Evolutionary conservation across 2,797 vertebrate species (phyloP).

Genomic region (Vireo griseus): DNA sequence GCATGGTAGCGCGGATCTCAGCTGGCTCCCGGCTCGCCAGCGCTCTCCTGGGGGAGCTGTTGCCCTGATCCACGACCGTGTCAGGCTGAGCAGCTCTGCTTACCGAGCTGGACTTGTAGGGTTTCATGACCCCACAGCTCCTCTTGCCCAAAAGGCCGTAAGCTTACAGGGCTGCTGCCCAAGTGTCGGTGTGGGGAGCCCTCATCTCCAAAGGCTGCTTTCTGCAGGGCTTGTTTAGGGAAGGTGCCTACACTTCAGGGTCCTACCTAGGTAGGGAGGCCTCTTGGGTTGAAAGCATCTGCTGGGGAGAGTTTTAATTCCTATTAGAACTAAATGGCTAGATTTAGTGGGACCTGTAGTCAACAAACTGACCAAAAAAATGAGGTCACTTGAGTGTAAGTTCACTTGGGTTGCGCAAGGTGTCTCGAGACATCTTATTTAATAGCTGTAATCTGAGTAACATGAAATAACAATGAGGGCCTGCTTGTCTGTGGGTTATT

Average conservation of each 20-base stretch:
- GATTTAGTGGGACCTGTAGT: neutral
- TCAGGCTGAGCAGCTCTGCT: neutral
- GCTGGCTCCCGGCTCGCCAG: neutral
- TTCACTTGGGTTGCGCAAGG: neutral
- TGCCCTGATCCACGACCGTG: accelerated
- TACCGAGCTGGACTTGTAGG: neutral
- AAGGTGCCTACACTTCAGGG: accelerated
- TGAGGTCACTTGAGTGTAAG: neutral
- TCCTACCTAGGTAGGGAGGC: neutral
- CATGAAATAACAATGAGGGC: neutral
- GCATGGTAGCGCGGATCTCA: neutral
- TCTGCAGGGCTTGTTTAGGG: neutral
- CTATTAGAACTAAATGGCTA: neutral
- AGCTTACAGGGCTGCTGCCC: neutral
- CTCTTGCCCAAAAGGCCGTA: neutral
- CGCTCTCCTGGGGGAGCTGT: accelerated
- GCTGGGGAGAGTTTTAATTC: neutral
- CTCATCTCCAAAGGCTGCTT: neutral
- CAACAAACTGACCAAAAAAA: neutral
- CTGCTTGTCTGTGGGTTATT: conserved; percentile 6
- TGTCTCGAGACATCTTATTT: neutral
- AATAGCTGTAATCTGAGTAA: neutral
- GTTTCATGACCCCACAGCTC: neutral
- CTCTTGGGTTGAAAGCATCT: neutral
- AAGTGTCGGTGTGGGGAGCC: neutral